A percentile compares a stretch with the other conserved stretches of the same genome.
phyloP scores from a whole-genome alignment of 2,113 vertebrate species.

The Pluvianellus socialis region DNA sequence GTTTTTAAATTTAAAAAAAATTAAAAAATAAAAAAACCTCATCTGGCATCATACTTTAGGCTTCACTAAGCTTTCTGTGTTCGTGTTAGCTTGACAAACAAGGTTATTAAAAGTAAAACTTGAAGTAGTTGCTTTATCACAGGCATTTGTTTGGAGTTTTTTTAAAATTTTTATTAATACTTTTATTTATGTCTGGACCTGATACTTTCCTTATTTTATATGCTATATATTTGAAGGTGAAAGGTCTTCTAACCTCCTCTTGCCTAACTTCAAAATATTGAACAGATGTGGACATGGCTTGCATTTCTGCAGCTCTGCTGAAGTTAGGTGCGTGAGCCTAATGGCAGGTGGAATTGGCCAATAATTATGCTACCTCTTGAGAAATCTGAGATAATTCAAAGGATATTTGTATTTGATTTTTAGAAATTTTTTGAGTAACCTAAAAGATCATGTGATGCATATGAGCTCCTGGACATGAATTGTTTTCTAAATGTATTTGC shows the following conservation, averaged over 20 bases:
- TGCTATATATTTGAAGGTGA: background rate
- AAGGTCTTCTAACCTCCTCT: background rate
- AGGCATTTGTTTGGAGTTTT: background rate
- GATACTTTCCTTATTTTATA: background rate
- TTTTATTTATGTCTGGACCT: background rate
- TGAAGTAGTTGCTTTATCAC: background rate
- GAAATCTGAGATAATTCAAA: background rate
- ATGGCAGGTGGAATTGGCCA: background rate
- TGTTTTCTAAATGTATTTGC: background rate
- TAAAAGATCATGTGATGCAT: background rate
- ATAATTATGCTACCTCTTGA: background rate
- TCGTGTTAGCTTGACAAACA: background rate
- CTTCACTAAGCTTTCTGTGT: background rate
- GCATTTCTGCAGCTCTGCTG: background rate
- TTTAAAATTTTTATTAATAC: background rate
- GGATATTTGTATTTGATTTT: background rate
- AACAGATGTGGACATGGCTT: background rate
- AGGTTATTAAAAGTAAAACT: background rate
- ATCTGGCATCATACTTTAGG: background rate
- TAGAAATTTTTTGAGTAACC: background rate
- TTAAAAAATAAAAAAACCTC: accelerated
- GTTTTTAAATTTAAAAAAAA: background rate
- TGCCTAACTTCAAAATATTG: background rate
- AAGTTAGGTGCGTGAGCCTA: background rate
- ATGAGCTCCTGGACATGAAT: background rate